Evolutionary conservation across 2,888 invertebrate species (phyloP), one percentile per base, ranked within the genome.

Genomic region (Euzetes globulus): DNA sequence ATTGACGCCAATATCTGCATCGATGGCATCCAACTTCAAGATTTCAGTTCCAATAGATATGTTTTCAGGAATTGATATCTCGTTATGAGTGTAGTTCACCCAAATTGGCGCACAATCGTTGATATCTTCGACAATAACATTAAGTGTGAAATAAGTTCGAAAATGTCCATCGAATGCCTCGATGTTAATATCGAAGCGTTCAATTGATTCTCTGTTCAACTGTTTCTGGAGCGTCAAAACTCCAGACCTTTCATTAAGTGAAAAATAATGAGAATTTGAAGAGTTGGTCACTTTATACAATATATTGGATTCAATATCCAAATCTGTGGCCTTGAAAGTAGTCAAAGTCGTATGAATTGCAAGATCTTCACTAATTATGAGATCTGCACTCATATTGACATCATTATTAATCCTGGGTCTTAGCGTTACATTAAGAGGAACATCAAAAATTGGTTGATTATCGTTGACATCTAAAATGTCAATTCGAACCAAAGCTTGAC

Each of bases 91-190:
- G 11, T 71, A 50, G 6, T 79, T 76, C 68, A 80, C 91, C 91
- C 76, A 84, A 83, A 78, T 88, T 87, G 0, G 96, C 95, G 0
- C 89, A 25, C 68, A 73, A 33, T 73, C 88, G 82, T 94, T 94
- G 82, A 96, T 96, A 82, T 97, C 96, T 82, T 94, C 94, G 83
- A 96, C 96, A 65, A 93, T 84, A 19, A 98, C 89, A 77, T 91
- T 17, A 15, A 73, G 33, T 25, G 65, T 1, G 22, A 73, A 68
- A 19, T 13, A 7, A 97, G 89, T 1, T 82, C 83, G 27, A 92
- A 88, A 11, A 89, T 90, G 0, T 93, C 87, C 55, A 83, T 97
- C 97, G 80, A 89, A 88, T 0, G 96, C 97, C 22, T 91, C 85
- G 13, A 98, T 88, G 0, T 87, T 88, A 60, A 98, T 84, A 52